Percentiles rank a stretch among this genome's conserved stretches.
These are phyloP conservation scores for Charadrius vociferus DNA, from an alignment of 2,113 vertebrate species.

Conservation along the genomic window DNA sequence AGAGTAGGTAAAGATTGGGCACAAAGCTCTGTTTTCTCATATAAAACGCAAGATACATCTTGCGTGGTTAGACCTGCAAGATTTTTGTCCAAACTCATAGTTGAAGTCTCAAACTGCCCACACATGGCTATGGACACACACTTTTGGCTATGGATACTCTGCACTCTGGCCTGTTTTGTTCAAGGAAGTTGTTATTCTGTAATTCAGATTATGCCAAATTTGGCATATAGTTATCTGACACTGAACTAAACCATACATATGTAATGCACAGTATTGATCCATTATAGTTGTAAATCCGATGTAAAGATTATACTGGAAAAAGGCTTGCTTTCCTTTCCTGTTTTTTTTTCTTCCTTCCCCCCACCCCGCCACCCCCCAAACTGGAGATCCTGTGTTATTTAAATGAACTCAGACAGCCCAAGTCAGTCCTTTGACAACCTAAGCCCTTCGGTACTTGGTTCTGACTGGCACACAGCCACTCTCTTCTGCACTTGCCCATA, in stretches of 20 bases:
- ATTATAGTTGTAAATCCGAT: slow-evolving; percentile 47
- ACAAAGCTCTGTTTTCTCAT: background rate
- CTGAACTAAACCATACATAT: background rate
- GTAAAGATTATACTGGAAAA: slow-evolving; percentile 22
- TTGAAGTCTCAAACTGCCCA: background rate
- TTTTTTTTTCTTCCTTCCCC: background rate
- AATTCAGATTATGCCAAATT: background rate
- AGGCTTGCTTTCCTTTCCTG: background rate
- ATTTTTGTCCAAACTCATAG: background rate
- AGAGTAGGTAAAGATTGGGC: too few relatives aligned
- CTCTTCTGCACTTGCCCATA: slow-evolving; percentile 42
- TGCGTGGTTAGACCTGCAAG: background rate
- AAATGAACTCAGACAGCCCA: slow-evolving; percentile 65
- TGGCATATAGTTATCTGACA: background rate
- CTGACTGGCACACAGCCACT: slow-evolving; percentile 61
- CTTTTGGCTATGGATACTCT: background rate
- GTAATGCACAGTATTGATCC: background rate
- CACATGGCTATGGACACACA: rapidly evolving
- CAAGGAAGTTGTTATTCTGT: background rate
- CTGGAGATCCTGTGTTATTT: slow-evolving; percentile 56
- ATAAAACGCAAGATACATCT: background rate
- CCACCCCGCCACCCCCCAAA: background rate
- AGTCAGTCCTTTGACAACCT: slow-evolving; percentile 64
- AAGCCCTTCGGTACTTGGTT: slow-evolving; percentile 41
- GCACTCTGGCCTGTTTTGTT: background rate